Conservation (phyloP, 1,140 invertebrate genomes). For the Macrocentrus cingulum region DNA sequence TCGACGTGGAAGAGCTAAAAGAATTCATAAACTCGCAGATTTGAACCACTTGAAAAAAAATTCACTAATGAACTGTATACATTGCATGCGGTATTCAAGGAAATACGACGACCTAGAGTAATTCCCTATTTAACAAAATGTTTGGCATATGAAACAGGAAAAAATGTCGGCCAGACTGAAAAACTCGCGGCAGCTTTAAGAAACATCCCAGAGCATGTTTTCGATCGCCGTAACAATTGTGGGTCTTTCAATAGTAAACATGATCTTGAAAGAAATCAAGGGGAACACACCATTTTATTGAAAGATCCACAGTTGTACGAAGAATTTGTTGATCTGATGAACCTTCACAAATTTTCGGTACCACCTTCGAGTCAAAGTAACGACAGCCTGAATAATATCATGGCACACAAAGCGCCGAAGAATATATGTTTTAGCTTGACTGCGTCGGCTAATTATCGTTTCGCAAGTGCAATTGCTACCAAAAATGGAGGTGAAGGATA, state of each 20-base stretch:
- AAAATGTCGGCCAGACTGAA: neutral
- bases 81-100: neutral
- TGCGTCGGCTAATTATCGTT: neutral
- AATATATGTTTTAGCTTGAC: neutral
- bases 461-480: neutral
- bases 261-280: too few species aligned
- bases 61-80: conserved; percentile 6
- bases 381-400: conserved; percentile 11
- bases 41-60: neutral
- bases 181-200: neutral
- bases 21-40: neutral
- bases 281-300: conserved; percentile 23
- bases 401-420: neutral
- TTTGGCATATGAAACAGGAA: neutral
- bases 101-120: neutral
- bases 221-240: neutral
- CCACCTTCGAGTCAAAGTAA: conserved; percentile 37
- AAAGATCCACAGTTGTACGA: conserved; percentile 24
- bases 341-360: conserved; percentile 31
- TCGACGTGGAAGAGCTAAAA: neutral
- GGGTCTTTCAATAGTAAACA: neutral
- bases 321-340: conserved; percentile 30
- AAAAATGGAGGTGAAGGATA: neutral
- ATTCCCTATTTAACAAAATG: conserved; percentile 3
- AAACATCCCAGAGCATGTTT: conserved; percentile 9